phyloP scores from a whole-genome alignment of 2,797 vertebrate species.

The Silurus lanzhouensis region DNA sequence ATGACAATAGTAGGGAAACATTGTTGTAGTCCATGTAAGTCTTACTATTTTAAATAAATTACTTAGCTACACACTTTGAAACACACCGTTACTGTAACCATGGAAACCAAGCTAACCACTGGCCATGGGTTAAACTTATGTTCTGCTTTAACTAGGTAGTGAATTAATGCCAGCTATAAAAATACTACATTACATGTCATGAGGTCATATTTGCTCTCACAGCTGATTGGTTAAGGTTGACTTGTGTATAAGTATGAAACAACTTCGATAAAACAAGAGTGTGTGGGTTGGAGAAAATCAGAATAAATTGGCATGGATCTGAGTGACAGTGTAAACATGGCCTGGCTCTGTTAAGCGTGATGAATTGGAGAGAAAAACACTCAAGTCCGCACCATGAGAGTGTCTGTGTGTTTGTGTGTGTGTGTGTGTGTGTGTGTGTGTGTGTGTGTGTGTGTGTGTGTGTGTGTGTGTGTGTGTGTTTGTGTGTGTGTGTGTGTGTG shows the following conservation, averaged over 20 bases:
- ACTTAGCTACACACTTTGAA: not conserved
- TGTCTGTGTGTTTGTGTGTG: not conserved
- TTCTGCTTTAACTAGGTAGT: not conserved
- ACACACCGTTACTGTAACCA: not conserved
- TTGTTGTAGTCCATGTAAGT: not conserved
- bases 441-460: not conserved
- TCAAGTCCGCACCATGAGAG: not conserved
- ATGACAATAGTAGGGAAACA: too few species aligned
- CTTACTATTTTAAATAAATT: not conserved
- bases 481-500: not conserved
- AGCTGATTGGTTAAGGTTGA: too few species aligned
- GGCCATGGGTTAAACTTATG: not conserved
- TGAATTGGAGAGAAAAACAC: not conserved
- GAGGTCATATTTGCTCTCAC: not conserved
- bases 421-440: not conserved
- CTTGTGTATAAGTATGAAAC: not conserved
- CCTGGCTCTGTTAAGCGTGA: not conserved
- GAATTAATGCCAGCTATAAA: not conserved
- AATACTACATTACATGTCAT: not conserved
- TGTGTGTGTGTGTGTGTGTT: not conserved
- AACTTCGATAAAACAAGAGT: not conserved
- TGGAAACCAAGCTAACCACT: not conserved
- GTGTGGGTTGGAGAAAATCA: not conserved
- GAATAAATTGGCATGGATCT: not conserved
- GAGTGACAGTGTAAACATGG: not conserved